Base-by-base conservation (phyloP, 2,797 vertebrate species). In the Lophius americanus region DNA sequence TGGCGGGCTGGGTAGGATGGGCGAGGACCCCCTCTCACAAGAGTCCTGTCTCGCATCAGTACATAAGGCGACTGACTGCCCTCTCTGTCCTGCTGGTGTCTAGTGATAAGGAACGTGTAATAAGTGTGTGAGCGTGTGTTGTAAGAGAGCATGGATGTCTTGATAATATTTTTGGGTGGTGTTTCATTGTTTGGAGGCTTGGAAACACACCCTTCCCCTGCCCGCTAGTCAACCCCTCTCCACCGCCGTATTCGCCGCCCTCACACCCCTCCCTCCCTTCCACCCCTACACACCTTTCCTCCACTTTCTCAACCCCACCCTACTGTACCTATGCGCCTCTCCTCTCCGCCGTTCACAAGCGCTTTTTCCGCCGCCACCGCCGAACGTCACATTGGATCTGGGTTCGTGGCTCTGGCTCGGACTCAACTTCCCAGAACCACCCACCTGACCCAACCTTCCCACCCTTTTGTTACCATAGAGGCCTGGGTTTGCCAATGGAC, bases 241-340 rank as follows among this genome's bases (percentile, higher is more conserved):
- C 81, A 85, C 83, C 90, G 87, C 90, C 91, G 88, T 89, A 78
- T 78, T 90, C 90, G 89, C 92, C 89, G 88, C 79, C 88, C 76
- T 71, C 65, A 62, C 70, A 51, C 71, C 64, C 75, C 52, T 44
- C 44, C 64, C 69, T 36, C 51, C 42, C 64, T 44, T 43, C 47
- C 7, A 47, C 54, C 60, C 64, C 55, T 61, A 44, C 69, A 57
- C n/a, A 64, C 58, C 54, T 44, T 44, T 52, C 78, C 54, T 39
- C 52, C 61, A 9, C 64, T 68, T 69, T 68, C 56, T 62, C 58
- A 44, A 51, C 54, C 68, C 62, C n/a, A 4, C 52, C 82, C 69
- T 59, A 23, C 76, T 83, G 61, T 77, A 73, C 84, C 73, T 75
- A 33, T 84, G 81, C 86, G 84, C 85, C 87, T 87, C 71, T 85